Conservation (phyloP, 2,888 invertebrate species). For the Tetanocera ferruginea region DNA sequence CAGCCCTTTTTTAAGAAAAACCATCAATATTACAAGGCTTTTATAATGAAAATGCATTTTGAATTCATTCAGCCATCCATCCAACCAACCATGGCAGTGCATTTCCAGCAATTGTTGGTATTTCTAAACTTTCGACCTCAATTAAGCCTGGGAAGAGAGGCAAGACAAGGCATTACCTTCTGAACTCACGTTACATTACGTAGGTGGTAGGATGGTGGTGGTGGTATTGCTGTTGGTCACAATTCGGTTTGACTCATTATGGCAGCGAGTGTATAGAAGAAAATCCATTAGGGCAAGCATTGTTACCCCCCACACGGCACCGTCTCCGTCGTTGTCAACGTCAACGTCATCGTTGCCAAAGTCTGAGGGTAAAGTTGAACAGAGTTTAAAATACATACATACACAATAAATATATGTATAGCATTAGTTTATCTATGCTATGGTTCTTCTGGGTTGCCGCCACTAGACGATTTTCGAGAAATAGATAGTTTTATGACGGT, state of each 20-base stretch:
- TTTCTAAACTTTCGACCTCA: slow-evolving; percentile 67
- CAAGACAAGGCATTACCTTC: slow-evolving; percentile 27
- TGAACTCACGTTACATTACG: slow-evolving; percentile 18
- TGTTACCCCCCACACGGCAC: background rate
- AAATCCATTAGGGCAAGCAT: background rate
- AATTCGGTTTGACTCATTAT: no score
- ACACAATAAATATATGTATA: background rate
- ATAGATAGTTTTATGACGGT: slow-evolving; percentile 47
- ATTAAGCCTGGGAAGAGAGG: slow-evolving; percentile 54
- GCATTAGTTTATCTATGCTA: no score
- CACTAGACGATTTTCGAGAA: no score
- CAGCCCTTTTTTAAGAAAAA: no score
- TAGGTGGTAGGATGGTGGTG: background rate
- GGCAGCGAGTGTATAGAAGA: background rate
- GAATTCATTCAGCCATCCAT: background rate
- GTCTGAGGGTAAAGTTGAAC: slow-evolving; percentile 64
- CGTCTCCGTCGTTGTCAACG: background rate
- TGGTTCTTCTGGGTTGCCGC: no score
- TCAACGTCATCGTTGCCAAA: slow-evolving; percentile 49
- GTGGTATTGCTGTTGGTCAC: background rate
- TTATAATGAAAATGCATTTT: no score
- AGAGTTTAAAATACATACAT: slow-evolving; percentile 54
- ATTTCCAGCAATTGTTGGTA: slow-evolving; percentile 32
- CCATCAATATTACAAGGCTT: no score
- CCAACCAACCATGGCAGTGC: background rate